Base-by-base conservation (phyloP, 2,888 invertebrate genomes). In the Merodon equestris region DNA sequence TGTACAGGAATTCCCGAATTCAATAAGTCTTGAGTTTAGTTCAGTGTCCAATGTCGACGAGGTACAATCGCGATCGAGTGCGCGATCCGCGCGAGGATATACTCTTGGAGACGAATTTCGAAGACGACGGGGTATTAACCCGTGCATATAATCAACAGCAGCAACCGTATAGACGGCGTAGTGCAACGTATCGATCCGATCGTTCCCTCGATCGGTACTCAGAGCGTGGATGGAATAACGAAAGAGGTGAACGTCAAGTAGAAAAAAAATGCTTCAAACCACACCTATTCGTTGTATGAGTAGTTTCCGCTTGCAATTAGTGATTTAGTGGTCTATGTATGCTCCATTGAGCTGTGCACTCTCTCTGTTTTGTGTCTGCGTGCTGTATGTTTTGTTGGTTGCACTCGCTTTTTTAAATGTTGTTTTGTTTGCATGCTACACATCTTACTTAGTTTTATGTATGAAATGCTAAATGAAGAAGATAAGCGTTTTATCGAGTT, bases 31-130 rank as follows among this genome's bases (percentile, higher is more conserved):
- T n/a, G 17, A 47, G 40, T 19, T 19, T 1, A 19, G 27, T 38
- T 9, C 12, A 27, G 2, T 50, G 19, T 1, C 44, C 47, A 47
- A 79, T 79, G 77, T 44, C 76, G 27, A 50, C 71, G 5, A 82
- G 71, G 47, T 85, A 82, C 64, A 85, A 86, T 76, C 87, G 87
- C 1, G 87, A 88, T 84, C 87, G 86, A 27, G 81, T 86, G 56
- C 85, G 87, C n/a, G 89, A 89, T 86, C 88, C 87, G 1, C 87
- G 89, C 63, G 89, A 89, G 82, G 88, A 89, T 81, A 88, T 89
- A 54, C 83, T 89, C n/a, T 85, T 89, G 72, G 89, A 89, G 84
- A 89, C 89, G 12, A 89, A 89, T 83, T 89, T 89, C 68, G 89
- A 89, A 83, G 87, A 88, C 45, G 89, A 89, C 68, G 88, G 88